Conservation (phyloP, 1,140 invertebrate species). For the Kradibia gibbosae region DNA sequence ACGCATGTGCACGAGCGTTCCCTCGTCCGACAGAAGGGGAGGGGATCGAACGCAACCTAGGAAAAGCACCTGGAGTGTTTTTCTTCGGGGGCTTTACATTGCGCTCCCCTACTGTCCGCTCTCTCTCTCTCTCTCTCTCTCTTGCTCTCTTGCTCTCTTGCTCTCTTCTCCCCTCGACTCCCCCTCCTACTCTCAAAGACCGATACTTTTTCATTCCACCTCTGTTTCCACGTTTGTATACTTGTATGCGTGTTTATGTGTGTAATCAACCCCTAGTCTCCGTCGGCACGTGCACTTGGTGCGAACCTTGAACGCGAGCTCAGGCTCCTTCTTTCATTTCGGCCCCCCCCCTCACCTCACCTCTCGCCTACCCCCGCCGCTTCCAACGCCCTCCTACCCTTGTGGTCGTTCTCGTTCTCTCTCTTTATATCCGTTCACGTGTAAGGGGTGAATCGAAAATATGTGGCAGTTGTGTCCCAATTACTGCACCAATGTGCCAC, state of each 20-base stretch:
- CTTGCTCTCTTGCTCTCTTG: neutral
- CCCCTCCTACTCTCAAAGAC: too few relatives aligned
- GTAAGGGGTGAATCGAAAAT: neutral
- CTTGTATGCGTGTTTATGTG: neutral
- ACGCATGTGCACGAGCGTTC: neutral
- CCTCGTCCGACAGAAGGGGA: neutral
- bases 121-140: neutral
- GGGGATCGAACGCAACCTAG: neutral
- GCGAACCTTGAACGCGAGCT: slow-evolving; percentile 21
- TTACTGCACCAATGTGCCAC: neutral
- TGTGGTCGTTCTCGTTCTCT: neutral
- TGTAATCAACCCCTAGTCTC: neutral
- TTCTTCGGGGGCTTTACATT: slow-evolving; percentile 17
- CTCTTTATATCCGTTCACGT: neutral
- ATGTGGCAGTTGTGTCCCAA: neutral
- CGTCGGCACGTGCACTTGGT: slow-evolving; percentile 13
- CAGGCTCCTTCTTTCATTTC: neutral
- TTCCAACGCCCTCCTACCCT: neutral
- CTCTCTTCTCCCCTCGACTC: neutral
- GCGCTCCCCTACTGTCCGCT: neutral
- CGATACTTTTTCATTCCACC: too few relatives aligned
- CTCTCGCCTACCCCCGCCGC: too few relatives aligned
- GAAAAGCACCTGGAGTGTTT: slow-evolving; percentile 40
- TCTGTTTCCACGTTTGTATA: neutral
- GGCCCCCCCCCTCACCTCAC: too few relatives aligned